Evolutionary conservation across 1,140 invertebrate genomes (phyloP).

Genomic region (Diachasma alloeum): DNA sequence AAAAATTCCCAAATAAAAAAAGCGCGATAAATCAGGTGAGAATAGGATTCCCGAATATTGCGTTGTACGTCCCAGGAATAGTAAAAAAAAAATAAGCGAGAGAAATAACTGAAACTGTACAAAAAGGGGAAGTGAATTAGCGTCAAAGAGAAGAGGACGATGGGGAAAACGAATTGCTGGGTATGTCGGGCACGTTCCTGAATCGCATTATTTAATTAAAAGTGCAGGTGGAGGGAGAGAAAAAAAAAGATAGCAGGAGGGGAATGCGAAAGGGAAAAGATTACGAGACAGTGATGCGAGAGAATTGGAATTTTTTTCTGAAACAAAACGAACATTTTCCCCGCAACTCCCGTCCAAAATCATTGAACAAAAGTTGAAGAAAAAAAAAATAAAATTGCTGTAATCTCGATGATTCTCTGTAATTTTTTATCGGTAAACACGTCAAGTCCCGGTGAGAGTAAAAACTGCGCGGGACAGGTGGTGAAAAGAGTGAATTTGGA

Average conservation of each 20-base stretch:
- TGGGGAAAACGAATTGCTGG: constrained; percentile 31
- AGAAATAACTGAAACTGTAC: neutral
- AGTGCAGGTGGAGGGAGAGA: constrained; percentile 20
- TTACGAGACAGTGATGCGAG: neutral
- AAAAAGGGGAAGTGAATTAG: constrained; percentile 11
- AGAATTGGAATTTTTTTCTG: neutral
- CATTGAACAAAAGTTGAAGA: neutral
- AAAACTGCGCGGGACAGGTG: neutral
- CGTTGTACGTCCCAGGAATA: neutral
- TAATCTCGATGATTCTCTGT: neutral
- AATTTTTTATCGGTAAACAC: neutral
- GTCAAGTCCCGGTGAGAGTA: too few relatives aligned
- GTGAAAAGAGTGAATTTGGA: neutral
- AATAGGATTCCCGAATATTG: neutral
- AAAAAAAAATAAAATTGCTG: neutral
- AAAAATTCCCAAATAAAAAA: neutral
- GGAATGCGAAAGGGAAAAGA: neutral
- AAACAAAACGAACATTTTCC: neutral
- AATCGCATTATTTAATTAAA: constrained; percentile 49
- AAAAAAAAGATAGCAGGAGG: neutral
- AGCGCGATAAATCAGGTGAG: neutral
- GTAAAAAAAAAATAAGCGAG: neutral
- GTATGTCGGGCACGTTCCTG: constrained; percentile 45
- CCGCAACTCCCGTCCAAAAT: neutral
- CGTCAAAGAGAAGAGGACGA: constrained; percentile 5